Conservation (phyloP, 2,113 vertebrate species). For the Podocnemis expansa region DNA sequence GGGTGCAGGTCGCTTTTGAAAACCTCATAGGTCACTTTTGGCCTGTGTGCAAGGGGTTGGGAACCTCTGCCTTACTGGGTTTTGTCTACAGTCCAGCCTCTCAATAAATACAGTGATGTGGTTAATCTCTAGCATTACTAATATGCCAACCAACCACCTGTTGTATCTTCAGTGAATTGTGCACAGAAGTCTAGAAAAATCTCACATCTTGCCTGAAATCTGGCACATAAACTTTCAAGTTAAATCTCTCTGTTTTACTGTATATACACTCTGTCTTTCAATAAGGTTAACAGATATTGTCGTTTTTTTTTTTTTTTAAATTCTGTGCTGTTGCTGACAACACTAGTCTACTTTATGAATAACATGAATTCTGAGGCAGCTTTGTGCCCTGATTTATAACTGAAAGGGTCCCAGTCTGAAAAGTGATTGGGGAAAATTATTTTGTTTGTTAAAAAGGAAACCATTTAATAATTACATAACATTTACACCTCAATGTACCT, state of each 20-base stretch:
- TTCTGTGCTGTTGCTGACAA: neutral
- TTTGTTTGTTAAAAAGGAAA: neutral
- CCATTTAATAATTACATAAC: neutral
- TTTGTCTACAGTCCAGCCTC: too few relatives aligned
- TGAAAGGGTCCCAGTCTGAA: neutral
- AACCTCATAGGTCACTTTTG: too few relatives aligned
- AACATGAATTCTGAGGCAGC: neutral
- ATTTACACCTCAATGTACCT: neutral
- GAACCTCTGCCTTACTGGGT: too few relatives aligned
- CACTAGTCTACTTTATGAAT: neutral
- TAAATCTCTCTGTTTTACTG: neutral
- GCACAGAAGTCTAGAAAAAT: neutral
- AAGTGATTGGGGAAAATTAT: neutral
- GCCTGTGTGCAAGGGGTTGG: too few relatives aligned
- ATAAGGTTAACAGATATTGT: slow-evolving; percentile 10
- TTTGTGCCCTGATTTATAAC: neutral
- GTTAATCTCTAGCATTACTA: slow-evolving; percentile 8
- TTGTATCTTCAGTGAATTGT: neutral
- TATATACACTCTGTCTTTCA: neutral
- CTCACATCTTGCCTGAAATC: neutral
- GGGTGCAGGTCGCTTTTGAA: too few relatives aligned
- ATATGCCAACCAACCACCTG: slow-evolving; percentile 15
- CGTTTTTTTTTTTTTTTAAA: neutral
- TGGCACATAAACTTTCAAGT: slow-evolving; percentile 36
- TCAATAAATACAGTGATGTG: neutral